Conservation (phyloP, 2,797 vertebrate genomes). For the Decapterus maruadsi region DNA sequence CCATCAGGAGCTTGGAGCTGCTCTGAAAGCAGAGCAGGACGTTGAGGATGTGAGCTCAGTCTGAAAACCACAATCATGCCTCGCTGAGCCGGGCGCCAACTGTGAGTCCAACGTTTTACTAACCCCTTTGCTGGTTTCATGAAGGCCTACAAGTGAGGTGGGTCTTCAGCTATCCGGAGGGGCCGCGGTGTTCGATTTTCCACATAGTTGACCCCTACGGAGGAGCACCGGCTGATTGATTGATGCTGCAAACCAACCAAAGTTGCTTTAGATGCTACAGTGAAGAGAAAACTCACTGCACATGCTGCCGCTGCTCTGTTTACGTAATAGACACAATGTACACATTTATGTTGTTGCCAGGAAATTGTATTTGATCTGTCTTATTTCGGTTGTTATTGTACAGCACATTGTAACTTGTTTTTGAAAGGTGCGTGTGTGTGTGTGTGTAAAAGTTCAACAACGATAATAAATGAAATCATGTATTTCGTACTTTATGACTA, state of each 20-base stretch:
- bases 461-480: too few species aligned
- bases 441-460: too few species aligned
- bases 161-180: not conserved
- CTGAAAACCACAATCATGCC: constrained; percentile 9
- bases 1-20: constrained; percentile 33
- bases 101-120: constrained; percentile 24
- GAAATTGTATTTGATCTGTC: too few species aligned
- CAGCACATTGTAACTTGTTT: too few species aligned
- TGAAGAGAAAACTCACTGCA: not conserved
- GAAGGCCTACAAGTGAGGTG: not conserved
- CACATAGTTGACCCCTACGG: not conserved
- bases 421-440: too few species aligned
- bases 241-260: too few species aligned
- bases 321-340: not conserved
- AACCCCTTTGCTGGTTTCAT: constrained; percentile 27
- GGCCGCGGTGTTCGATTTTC: not conserved
- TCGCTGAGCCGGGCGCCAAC: constrained; percentile 13
- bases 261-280: not conserved
- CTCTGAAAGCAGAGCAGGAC: constrained; percentile 24
- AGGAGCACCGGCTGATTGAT: not conserved
- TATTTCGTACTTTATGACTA: not conserved
- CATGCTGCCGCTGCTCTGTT: not conserved
- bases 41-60: constrained; percentile 23
- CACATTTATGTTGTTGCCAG: too few species aligned
- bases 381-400: too few species aligned